Evolutionary conservation across 2,797 vertebrate species (phyloP).

Genomic region (Tiaroga cobitis): DNA sequence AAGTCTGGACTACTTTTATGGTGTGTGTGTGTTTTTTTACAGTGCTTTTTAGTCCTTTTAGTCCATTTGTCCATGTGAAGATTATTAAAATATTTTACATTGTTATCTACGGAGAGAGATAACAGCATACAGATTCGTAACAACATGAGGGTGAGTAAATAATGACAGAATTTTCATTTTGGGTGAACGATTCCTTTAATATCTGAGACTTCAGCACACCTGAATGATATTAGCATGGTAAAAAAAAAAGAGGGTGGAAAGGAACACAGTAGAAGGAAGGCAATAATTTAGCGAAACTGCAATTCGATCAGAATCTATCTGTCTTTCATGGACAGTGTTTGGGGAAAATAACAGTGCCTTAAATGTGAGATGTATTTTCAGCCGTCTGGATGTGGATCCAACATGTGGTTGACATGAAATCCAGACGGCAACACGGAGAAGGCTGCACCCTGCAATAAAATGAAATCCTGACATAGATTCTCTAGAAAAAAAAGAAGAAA

Average conservation of each 20-base stretch:
- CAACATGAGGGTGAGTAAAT: background rate
- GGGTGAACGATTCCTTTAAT: constrained; percentile 1
- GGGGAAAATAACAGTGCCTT: constrained; percentile 56
- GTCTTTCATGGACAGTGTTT: constrained; percentile 54
- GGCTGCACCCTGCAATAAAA: constrained; percentile 62
- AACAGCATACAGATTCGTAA: background rate
- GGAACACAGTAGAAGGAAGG: background rate
- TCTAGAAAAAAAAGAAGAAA: constrained; percentile 40
- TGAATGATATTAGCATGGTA: constrained; percentile 44
- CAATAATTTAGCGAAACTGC: constrained; percentile 45
- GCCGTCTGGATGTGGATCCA: constrained; percentile 64
- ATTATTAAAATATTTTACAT: background rate
- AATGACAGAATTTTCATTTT: background rate
- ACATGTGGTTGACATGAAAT: constrained; percentile 66
- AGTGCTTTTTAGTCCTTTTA: background rate
- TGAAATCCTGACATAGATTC: constrained; percentile 57
- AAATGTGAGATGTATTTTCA: constrained; percentile 63
- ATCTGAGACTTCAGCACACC: constrained; percentile 13
- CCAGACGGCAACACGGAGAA: constrained; percentile 60
- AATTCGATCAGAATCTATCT: constrained; percentile 58
- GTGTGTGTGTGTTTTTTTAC: background rate
- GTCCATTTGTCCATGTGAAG: background rate
- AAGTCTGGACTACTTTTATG: background rate
- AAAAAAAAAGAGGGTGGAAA: background rate
- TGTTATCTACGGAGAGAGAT: background rate